Evolutionary conservation across 2,113 vertebrate genomes (phyloP).

Genomic region (Gorilla gorilla): DNA sequence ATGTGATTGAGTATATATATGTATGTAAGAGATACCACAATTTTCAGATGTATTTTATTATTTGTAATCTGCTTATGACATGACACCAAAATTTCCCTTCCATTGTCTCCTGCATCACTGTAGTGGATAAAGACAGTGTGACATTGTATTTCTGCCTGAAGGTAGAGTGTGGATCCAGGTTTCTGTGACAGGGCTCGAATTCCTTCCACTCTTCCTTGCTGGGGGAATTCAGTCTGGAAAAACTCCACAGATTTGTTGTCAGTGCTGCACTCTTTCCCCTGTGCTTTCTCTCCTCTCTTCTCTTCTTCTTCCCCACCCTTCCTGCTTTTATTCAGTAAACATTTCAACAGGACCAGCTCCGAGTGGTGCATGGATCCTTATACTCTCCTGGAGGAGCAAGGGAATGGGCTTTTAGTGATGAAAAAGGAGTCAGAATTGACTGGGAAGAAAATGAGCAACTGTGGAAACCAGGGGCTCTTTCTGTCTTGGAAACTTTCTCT

Average conservation of each 20-base stretch:
- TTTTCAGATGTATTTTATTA: background rate
- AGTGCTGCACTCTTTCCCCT: background rate
- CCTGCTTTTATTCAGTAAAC: background rate
- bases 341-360: background rate
- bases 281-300: background rate
- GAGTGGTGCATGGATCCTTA: background rate
- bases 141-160: background rate
- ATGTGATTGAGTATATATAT: background rate
- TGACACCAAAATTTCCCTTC: background rate
- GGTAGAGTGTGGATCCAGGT: background rate
- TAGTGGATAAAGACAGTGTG: background rate
- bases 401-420: background rate
- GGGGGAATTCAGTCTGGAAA: background rate
- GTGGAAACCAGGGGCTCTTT: background rate
- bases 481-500: background rate
- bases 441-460: background rate
- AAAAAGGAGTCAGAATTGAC: background rate
- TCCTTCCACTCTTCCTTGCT: background rate
- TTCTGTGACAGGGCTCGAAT: background rate
- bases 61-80: background rate
- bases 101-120: background rate
- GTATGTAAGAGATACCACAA: background rate
- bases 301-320: rapidly evolving
- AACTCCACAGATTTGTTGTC: background rate
- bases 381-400: background rate